Evolutionary conservation across 2,113 vertebrate species (phyloP).

Genomic region (Ctenomys sociabilis): DNA sequence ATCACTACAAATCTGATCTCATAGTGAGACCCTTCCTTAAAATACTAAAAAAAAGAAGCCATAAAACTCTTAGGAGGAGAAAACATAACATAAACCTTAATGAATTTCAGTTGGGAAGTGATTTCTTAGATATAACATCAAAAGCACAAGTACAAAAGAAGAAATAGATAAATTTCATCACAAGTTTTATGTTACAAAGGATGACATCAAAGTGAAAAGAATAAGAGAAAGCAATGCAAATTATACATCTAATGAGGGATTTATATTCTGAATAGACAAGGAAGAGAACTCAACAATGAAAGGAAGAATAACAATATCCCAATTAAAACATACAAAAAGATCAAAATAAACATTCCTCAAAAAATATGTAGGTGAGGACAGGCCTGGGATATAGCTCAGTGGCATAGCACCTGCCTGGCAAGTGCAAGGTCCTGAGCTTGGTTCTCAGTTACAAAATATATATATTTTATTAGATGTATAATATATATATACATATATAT

Average conservation of each 20-base stretch:
- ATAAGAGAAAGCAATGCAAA: background rate
- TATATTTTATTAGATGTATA: too few species aligned
- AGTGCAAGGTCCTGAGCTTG: too few species aligned
- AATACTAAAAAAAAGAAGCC: background rate
- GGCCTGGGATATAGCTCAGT: too few species aligned
- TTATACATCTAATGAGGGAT: background rate
- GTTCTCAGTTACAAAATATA: too few species aligned
- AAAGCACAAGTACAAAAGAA: slow-evolving; percentile 47
- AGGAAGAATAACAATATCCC: background rate
- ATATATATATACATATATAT: background rate
- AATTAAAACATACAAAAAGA: slow-evolving; percentile 1
- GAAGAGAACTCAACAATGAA: background rate
- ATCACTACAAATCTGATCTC: too few species aligned
- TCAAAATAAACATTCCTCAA: slow-evolving; percentile 29
- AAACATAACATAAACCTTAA: background rate
- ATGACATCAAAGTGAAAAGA: slow-evolving; percentile 5
- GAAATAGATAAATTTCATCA: background rate
- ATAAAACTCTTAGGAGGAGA: slow-evolving; percentile 44
- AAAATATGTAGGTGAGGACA: background rate
- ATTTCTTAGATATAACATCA: background rate
- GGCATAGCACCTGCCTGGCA: too few species aligned
- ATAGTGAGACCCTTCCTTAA: too few species aligned
- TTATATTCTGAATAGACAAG: slow-evolving; percentile 18
- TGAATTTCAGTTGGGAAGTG: background rate
- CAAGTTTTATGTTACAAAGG: background rate